Percentiles rank a stretch among this genome's conserved stretches.
phyloP scores from a whole-genome alignment of 2,888 invertebrate genomes.

The Pomacea canaliculata region DNA sequence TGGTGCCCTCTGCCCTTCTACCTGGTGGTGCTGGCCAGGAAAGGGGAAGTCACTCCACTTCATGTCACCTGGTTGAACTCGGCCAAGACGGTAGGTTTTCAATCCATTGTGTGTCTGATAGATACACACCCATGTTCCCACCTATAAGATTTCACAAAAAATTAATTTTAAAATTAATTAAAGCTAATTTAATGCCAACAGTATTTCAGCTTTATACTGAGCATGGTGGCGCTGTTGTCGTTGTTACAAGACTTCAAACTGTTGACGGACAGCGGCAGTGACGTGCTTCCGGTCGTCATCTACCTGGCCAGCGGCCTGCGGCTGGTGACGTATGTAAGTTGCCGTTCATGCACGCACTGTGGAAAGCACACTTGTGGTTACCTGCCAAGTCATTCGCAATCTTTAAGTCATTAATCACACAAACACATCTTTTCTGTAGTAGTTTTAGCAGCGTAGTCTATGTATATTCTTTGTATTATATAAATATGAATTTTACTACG shows the following conservation, averaged over 20 bases:
- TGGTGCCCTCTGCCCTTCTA: slow-evolving; percentile 29
- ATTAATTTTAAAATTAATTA: too few relatives aligned
- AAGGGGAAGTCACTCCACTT: slow-evolving; percentile 3
- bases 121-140: too few relatives aligned
- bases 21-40: slow-evolving; percentile 8
- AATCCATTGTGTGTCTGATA: background rate
- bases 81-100: slow-evolving; percentile 26
- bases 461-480: too few relatives aligned
- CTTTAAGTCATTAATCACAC: too few relatives aligned
- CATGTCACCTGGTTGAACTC: slow-evolving; percentile 27
- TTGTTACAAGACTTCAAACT: slow-evolving; percentile 14
- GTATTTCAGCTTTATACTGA: slow-evolving; percentile 22
- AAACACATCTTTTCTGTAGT: too few relatives aligned
- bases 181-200: background rate
- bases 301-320: slow-evolving; percentile 12
- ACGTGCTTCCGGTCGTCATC: slow-evolving; percentile 2
- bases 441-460: too few relatives aligned
- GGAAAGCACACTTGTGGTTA: too few relatives aligned
- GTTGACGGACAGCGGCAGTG: background rate
- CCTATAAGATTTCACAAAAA: too few relatives aligned
- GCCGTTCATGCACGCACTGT: too few relatives aligned
- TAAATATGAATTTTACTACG: too few relatives aligned
- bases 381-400: too few relatives aligned
- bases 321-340: slow-evolving; percentile 11
- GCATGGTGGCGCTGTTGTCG: slow-evolving; percentile 4